A percentile compares a stretch with the other conserved stretches of the same genome.
phyloP scores from a whole-genome alignment of 2,888 invertebrate genomes.

The Erynnis tages region DNA sequence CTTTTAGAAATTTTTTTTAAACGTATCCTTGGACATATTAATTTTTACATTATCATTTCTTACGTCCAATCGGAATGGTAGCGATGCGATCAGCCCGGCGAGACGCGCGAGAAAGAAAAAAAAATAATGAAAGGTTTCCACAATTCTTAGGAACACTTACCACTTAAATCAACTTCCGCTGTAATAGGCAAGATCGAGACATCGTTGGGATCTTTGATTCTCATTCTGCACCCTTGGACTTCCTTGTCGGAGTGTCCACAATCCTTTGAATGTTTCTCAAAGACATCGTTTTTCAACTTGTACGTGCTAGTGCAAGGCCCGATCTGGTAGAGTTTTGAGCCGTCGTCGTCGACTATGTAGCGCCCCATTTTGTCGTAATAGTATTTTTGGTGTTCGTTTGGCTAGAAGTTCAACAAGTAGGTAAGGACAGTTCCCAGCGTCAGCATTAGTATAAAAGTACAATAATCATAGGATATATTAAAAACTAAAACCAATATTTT shows the following conservation, averaged over 20 bases:
- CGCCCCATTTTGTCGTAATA: conserved; percentile 57
- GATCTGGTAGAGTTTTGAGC: conserved; percentile 53
- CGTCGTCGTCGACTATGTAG: conserved; percentile 40
- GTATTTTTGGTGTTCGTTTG: conserved; percentile 41
- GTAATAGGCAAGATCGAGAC: conserved; percentile 44
- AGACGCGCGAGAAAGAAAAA: no score
- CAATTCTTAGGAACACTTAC: no score
- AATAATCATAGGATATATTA: no score
- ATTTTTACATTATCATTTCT: no score
- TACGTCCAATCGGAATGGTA: no score
- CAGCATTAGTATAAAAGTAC: no score
- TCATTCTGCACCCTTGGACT: conserved; percentile 43
- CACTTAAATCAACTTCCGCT: conserved; percentile 37
- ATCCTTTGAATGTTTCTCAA: conserved; percentile 45
- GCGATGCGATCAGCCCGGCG: no score
- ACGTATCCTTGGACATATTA: no score
- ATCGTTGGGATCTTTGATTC: conserved; percentile 41
- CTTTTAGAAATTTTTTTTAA: no score
- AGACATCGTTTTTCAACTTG: conserved; percentile 42
- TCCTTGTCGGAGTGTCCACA: conserved; percentile 50
- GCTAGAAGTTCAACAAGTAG: conserved; percentile 40
- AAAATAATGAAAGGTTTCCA: no score
- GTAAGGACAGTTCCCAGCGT: no score
- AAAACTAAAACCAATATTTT: no score
- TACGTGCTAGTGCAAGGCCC: conserved; percentile 56